These are phyloP conservation scores for Falco naumanni DNA, from an alignment of 2,797 vertebrate genomes.

Conservation along the genomic window DNA sequence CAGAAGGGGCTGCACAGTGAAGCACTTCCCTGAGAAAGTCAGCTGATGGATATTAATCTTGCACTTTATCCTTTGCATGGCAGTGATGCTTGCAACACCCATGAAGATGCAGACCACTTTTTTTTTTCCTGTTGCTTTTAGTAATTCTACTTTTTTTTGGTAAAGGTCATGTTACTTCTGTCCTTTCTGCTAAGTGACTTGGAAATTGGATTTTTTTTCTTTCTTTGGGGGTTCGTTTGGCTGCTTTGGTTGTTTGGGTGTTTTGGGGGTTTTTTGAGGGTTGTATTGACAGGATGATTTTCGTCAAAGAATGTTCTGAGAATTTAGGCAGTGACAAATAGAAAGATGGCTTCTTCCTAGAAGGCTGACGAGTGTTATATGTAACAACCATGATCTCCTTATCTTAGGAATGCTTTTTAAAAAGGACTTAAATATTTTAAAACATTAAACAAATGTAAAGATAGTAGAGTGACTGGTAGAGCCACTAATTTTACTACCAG, in stretches of 20 bases:
- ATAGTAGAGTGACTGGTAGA: background rate
- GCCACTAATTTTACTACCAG: background rate
- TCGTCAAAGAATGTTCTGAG: background rate
- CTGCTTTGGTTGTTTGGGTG: background rate
- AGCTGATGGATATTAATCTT: background rate
- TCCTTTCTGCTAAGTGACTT: background rate
- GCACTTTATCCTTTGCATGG: accelerated
- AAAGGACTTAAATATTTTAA: background rate
- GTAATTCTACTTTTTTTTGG: background rate
- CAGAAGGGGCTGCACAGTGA: background rate
- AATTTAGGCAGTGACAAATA: background rate
- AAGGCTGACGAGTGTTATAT: background rate
- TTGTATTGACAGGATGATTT: background rate
- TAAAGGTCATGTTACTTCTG: background rate
- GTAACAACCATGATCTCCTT: background rate
- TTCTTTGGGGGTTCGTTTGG: background rate
- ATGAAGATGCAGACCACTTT: background rate
- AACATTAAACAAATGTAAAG: background rate
- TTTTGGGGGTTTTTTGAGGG: background rate
- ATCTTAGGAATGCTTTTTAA: background rate
- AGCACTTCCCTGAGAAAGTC: background rate
- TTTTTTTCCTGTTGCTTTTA: background rate
- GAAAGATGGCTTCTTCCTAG: background rate
- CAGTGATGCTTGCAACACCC: background rate
- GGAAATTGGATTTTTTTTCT: background rate